phyloP scores from a whole-genome alignment of 2,113 vertebrate species.

The crab-eating macaque (Macaca fascicularis) region DNA sequence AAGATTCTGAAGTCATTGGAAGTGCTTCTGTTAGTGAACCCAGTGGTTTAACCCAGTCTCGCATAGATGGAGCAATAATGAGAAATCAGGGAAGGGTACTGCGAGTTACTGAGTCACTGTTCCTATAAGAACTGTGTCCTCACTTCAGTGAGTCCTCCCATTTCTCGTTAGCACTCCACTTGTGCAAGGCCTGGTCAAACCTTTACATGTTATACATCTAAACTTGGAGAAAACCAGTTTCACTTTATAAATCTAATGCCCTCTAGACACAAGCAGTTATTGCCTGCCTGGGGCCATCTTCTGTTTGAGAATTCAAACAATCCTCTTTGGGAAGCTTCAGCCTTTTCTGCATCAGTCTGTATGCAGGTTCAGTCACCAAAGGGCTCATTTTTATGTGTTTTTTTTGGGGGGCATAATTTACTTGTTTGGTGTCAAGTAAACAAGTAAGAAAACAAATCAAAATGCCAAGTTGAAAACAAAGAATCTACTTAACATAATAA shows the following conservation, averaged over 20 bases:
- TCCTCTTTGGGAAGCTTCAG: neutral
- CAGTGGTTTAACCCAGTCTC: neutral
- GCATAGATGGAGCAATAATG: neutral
- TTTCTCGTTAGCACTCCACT: neutral
- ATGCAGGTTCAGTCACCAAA: neutral
- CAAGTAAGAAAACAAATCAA: no score
- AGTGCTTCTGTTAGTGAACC: neutral
- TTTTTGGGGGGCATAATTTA: neutral
- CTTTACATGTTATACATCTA: neutral
- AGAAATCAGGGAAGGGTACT: neutral
- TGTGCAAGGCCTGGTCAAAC: neutral
- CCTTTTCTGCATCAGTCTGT: neutral
- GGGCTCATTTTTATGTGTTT: neutral
- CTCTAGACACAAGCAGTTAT: neutral
- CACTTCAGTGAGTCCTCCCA: neutral
- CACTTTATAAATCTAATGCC: neutral
- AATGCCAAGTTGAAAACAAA: constrained; percentile 7
- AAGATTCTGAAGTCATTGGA: neutral
- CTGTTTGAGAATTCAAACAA: neutral
- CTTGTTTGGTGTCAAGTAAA: neutral
- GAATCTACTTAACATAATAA: constrained; percentile 18
- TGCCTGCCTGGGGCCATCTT: neutral
- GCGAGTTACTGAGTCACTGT: neutral
- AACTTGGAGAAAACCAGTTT: neutral
- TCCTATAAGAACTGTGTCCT: neutral